A percentile compares a stretch with the other conserved stretches of the same genome.
phyloP scores from a whole-genome alignment of 2,797 vertebrate species.

The Tarsius wallacei region DNA sequence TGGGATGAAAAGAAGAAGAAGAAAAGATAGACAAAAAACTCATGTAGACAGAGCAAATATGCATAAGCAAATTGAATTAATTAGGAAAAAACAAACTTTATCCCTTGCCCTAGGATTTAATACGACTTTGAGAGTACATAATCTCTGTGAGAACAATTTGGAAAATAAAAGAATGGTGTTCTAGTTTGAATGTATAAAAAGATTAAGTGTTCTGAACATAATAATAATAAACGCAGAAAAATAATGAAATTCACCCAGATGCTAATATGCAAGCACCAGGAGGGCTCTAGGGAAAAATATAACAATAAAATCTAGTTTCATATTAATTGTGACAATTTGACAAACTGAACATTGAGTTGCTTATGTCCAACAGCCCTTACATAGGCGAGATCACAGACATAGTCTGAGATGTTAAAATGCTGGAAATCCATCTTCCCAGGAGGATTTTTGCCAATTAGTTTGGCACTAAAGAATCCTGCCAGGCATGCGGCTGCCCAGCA shows the following conservation, averaged over 20 bases:
- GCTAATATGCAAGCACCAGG: conserved; percentile 77
- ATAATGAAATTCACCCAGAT: conserved; percentile 83
- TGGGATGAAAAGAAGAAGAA: neutral
- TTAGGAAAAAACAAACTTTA: conserved; percentile 85
- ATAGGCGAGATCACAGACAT: conserved; percentile 84
- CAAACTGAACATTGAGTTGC: conserved; percentile 78
- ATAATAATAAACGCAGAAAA: conserved; percentile 85
- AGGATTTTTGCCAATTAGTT: conserved; percentile 88
- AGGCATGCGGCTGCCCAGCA: conserved; percentile 76
- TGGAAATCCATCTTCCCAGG: conserved; percentile 82
- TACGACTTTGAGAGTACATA: conserved; percentile 86
- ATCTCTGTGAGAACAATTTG: conserved; percentile 87
- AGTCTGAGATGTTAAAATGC: conserved; percentile 84
- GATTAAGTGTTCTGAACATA: conserved; percentile 79
- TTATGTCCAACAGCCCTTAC: conserved; percentile 83
- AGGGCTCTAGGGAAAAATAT: conserved; percentile 73
- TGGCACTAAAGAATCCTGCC: conserved; percentile 77
- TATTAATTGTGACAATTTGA: conserved; percentile 86
- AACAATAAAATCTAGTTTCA: conserved; percentile 75
- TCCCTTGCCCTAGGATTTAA: conserved; percentile 82
- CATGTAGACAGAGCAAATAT: conserved; percentile 85
- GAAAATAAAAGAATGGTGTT: conserved; percentile 88
- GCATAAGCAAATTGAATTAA: conserved; percentile 90
- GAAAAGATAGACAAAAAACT: conserved; percentile 52
- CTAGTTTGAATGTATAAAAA: conserved; percentile 83